A percentile compares a stretch with the other conserved stretches of the same genome.
Evolutionary conservation across 2,113 vertebrate species (phyloP).

Genomic region (Struthidea cinerea): DNA sequence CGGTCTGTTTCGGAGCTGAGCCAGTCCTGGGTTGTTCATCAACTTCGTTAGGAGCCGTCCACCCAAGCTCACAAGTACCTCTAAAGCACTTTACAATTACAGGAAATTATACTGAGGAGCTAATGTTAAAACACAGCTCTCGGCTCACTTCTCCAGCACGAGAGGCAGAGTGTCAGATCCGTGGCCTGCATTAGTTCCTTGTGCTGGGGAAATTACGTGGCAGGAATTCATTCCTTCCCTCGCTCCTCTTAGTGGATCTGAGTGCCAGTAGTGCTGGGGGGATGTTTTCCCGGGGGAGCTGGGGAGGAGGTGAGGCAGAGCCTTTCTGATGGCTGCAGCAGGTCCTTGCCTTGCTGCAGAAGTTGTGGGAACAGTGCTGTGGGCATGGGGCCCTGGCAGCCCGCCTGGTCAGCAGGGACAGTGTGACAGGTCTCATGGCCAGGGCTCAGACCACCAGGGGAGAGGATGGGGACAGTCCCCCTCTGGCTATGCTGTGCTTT

Average conservation of each 20-base stretch:
- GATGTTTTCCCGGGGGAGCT: not conserved
- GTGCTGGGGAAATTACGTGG: not conserved
- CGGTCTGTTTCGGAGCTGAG: not conserved
- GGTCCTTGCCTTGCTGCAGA: not conserved
- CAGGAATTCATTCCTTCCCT: not conserved
- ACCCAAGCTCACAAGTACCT: conserved; percentile 39
- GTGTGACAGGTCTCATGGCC: not conserved
- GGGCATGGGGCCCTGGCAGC: not conserved
- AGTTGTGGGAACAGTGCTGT: not conserved
- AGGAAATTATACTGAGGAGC: conserved; percentile 17
- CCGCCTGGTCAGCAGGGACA: not conserved
- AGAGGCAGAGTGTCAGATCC: not conserved
- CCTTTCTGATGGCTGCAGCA: not conserved
- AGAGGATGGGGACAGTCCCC: not conserved
- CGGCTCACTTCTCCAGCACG: not conserved
- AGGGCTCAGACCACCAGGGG: not conserved
- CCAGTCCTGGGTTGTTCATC: conserved; percentile 39
- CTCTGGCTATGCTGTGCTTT: not conserved
- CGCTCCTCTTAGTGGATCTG: accelerated
- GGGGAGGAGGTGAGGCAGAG: not conserved
- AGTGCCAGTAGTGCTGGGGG: not conserved
- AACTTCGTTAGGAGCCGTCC: conserved; percentile 23
- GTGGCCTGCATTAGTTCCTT: not conserved
- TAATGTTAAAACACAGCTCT: conserved; percentile 19
- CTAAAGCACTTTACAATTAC: conserved; percentile 45